These are phyloP conservation scores for Xenopus laevis DNA, from an alignment of 2,113 vertebrate genomes.

Conservation along the genomic window DNA sequence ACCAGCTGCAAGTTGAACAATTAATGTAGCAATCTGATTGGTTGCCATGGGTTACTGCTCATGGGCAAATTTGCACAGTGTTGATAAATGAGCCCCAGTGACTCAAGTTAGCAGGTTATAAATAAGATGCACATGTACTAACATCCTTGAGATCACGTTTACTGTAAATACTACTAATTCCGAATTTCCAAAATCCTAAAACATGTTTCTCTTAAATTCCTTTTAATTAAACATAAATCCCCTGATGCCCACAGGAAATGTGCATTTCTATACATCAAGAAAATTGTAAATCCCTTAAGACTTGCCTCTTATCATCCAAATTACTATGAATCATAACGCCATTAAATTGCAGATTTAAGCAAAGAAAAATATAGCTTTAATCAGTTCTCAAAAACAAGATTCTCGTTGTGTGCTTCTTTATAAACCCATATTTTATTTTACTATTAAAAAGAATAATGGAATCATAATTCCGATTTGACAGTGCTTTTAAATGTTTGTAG, in stretches of 20 bases:
- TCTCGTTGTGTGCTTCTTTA: constrained; percentile 40
- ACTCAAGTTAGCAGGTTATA: too few relatives aligned
- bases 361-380: constrained; percentile 44
- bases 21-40: too few relatives aligned
- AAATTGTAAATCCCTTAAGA: constrained; percentile 19
- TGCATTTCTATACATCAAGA: constrained; percentile 21
- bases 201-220: too few relatives aligned
- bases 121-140: too few relatives aligned
- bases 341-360: constrained; percentile 33
- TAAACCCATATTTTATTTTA: constrained; percentile 42
- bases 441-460: constrained; percentile 43
- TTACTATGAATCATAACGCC: constrained; percentile 18
- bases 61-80: too few relatives aligned
- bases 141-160: too few relatives aligned
- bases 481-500: constrained; percentile 43
- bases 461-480: constrained; percentile 44
- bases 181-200: too few relatives aligned
- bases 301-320: constrained; percentile 27
- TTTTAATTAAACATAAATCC: neutral
- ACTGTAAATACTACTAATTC: too few relatives aligned
- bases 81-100: too few relatives aligned
- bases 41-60: too few relatives aligned
- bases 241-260: neutral
- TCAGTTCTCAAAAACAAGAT: constrained; percentile 22
- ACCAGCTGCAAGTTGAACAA: too few relatives aligned